Percentiles rank a stretch among this genome's conserved stretches.
Evolutionary conservation across 2,888 invertebrate species (phyloP).

Genomic region (Aphelenchoides bicaudatus): DNA sequence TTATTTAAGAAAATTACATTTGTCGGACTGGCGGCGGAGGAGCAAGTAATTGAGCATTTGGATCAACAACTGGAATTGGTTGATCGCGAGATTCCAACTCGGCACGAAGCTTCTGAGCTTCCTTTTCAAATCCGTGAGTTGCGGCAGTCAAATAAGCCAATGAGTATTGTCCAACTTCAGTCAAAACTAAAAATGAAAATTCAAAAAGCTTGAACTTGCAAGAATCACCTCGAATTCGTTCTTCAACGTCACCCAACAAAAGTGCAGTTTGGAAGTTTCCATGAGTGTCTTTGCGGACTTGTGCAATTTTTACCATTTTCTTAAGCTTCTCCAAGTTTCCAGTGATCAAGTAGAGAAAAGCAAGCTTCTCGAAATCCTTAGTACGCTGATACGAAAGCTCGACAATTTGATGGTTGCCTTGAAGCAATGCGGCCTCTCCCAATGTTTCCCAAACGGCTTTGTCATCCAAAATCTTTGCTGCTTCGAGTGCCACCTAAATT

Average conservation of each 20-base stretch:
- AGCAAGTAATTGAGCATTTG: slow-evolving; percentile 71
- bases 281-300: slow-evolving; percentile 91
- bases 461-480: slow-evolving; percentile 84
- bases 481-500: slow-evolving; percentile 75
- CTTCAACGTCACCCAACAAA: slow-evolving; percentile 82
- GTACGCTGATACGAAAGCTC: slow-evolving; percentile 99
- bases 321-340: slow-evolving; percentile 93
- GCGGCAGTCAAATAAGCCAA: slow-evolving; percentile 89
- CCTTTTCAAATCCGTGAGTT: slow-evolving; percentile 80
- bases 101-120: slow-evolving; percentile 71
- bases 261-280: slow-evolving; percentile 94
- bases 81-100: slow-evolving; percentile 51
- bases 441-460: slow-evolving; percentile 90
- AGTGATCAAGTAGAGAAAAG: slow-evolving; percentile 90
- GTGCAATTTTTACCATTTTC: slow-evolving; percentile 99
- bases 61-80: slow-evolving; percentile 71
- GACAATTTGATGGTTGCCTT: slow-evolving; percentile 73
- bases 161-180: slow-evolving; percentile 63
- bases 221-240: slow-evolving; percentile 71
- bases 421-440: slow-evolving; percentile 85
- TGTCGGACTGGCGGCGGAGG: slow-evolving; percentile 85
- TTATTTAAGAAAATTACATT: too few relatives aligned
- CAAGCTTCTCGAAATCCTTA: slow-evolving; percentile 96
- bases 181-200: slow-evolving; percentile 67
- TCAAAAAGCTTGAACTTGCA: neutral